Conservation (phyloP, 1,140 invertebrate species). For the Mactra quadrangularis region DNA sequence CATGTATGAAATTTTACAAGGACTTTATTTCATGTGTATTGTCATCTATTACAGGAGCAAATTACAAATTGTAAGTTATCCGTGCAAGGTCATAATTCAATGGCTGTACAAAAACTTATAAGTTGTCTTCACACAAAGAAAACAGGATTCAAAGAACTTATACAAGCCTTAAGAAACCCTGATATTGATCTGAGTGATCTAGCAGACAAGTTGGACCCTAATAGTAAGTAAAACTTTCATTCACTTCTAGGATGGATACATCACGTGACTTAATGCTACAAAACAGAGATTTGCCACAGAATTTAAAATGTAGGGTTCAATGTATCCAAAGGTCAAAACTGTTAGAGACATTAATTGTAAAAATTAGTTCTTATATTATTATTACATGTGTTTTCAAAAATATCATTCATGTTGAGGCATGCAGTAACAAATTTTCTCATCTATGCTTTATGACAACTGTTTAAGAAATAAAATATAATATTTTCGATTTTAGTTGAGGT, state of each 20-base stretch:
- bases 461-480: too few species aligned
- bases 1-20: too few species aligned
- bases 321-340: not conserved
- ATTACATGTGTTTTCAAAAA: not conserved
- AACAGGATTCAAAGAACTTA: constrained; percentile 1
- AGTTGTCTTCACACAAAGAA: not conserved
- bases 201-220: not conserved
- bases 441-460: too few species aligned
- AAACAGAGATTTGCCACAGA: not conserved
- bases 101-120: not conserved
- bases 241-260: too few species aligned
- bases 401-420: not conserved
- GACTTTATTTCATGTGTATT: too few species aligned
- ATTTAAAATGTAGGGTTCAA: not conserved
- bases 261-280: too few species aligned
- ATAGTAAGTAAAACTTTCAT: not conserved
- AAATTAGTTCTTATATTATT: not conserved
- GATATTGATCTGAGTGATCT: not conserved
- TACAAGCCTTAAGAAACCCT: not conserved
- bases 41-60: constrained; percentile 17
- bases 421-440: not conserved
- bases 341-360: not conserved
- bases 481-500: too few species aligned
- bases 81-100: not conserved
- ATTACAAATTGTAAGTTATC: not conserved